Conservation (phyloP, 2,797 vertebrate species). For the Petrocephalus schoutedeni region DNA sequence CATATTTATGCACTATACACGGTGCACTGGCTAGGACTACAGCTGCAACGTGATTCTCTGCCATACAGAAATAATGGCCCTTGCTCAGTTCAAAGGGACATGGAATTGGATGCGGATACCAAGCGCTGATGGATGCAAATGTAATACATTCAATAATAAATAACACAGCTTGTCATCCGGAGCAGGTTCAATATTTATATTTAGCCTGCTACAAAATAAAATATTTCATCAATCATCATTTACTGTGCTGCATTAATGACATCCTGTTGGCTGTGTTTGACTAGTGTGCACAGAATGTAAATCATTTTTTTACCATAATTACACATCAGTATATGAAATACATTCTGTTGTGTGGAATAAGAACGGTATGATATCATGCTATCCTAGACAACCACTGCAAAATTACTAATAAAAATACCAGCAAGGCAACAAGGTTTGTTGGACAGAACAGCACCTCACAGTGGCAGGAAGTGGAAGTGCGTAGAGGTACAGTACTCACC, state of each 20-base stretch:
- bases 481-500: slow-evolving; percentile 82
- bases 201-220: neutral
- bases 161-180: neutral
- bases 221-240: neutral
- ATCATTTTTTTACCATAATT: neutral
- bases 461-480: slow-evolving; percentile 24
- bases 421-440: neutral
- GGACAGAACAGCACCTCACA: slow-evolving; percentile 35
- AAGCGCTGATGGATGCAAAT: neutral
- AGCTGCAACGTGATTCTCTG: neutral
- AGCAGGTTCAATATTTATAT: slow-evolving; percentile 6
- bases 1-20: neutral
- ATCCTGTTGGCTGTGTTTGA: neutral
- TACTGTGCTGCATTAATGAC: neutral
- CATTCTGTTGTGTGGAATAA: neutral
- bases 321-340: neutral
- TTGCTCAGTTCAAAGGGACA: neutral
- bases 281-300: neutral
- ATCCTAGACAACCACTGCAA: neutral
- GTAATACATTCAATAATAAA: neutral
- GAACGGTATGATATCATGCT: neutral
- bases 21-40: neutral
- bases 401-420: neutral
- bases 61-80: neutral
- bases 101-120: neutral